Evolutionary conservation across 2,888 invertebrate genomes (phyloP).

Genomic region (Perdita meconis): DNA sequence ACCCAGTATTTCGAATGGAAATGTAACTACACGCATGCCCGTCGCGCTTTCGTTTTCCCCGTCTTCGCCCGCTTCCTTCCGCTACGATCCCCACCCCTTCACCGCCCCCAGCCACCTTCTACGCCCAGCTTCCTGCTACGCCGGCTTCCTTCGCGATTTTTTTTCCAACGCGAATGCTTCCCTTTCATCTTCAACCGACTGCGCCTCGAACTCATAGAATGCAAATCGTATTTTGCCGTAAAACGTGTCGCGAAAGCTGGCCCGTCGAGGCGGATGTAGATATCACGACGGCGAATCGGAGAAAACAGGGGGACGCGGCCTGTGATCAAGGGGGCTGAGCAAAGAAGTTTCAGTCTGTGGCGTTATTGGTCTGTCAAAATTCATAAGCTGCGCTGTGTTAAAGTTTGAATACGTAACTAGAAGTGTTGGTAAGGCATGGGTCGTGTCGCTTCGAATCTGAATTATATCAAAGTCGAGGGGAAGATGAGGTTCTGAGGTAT

Average conservation of each 20-base stretch:
- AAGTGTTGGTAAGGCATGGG: conserved; percentile 18
- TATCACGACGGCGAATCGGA: conserved; percentile 53
- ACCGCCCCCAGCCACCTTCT: too few species aligned
- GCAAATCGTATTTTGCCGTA: conserved; percentile 74
- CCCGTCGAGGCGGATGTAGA: conserved; percentile 56
- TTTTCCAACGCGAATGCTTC: conserved; percentile 56
- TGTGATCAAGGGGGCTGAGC: conserved; percentile 19
- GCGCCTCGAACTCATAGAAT: conserved; percentile 48
- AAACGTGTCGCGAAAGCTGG: conserved; percentile 67
- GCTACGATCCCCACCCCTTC: not conserved
- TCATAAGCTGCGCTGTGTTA: conserved; percentile 20
- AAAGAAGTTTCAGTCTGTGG: conserved; percentile 25
- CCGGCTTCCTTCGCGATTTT: conserved; percentile 16
- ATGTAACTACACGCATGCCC: conserved; percentile 59
- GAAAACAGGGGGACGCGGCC: conserved; percentile 18
- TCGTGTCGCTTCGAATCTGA: not conserved
- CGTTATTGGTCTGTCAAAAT: conserved; percentile 41
- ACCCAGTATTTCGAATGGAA: conserved; percentile 62
- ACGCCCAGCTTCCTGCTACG: not conserved
- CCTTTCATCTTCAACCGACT: conserved; percentile 70
- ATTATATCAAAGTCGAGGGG: not conserved
- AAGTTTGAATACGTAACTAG: not conserved
- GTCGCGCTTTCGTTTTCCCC: conserved; percentile 32
- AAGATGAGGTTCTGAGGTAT: not conserved
- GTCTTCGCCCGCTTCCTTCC: conserved; percentile 18